Evolutionary conservation across 2,888 invertebrate genomes (phyloP).

Genomic region (Deilephila elpenor): DNA sequence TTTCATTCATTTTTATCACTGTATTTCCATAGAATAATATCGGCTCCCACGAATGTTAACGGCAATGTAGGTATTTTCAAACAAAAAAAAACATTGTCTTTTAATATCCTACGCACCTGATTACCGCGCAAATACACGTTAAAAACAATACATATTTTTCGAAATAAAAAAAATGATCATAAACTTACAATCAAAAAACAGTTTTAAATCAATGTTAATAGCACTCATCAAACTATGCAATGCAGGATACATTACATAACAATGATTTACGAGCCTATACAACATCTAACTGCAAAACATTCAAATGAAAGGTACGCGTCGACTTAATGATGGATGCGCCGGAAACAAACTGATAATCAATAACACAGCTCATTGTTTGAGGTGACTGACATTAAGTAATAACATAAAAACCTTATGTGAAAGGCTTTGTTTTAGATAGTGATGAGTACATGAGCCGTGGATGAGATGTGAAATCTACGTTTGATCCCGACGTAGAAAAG

Average conservation of each 20-base stretch:
- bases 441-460: not conserved
- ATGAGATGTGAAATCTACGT: too few species aligned
- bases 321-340: constrained; percentile 8
- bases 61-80: too few species aligned
- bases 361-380: constrained; percentile 4
- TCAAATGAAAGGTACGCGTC: not conserved
- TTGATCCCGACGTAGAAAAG: too few species aligned
- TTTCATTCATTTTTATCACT: too few species aligned
- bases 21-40: too few species aligned
- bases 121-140: too few species aligned
- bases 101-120: too few species aligned
- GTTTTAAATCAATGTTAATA: not conserved
- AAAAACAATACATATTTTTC: too few species aligned
- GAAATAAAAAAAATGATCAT: not conserved
- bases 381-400: not conserved
- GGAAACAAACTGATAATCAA: constrained; percentile 14
- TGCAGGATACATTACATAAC: not conserved
- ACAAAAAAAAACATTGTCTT: too few species aligned
- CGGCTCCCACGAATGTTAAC: too few species aligned
- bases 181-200: not conserved
- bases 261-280: not conserved
- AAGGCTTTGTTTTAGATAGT: not conserved
- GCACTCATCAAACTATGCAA: not conserved
- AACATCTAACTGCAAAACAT: constrained; percentile 7
- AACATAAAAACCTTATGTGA: not conserved